Base-by-base conservation (phyloP, 37 sponge, comb jelly and placozoan species). In the Theonella swinhoei region DNA sequence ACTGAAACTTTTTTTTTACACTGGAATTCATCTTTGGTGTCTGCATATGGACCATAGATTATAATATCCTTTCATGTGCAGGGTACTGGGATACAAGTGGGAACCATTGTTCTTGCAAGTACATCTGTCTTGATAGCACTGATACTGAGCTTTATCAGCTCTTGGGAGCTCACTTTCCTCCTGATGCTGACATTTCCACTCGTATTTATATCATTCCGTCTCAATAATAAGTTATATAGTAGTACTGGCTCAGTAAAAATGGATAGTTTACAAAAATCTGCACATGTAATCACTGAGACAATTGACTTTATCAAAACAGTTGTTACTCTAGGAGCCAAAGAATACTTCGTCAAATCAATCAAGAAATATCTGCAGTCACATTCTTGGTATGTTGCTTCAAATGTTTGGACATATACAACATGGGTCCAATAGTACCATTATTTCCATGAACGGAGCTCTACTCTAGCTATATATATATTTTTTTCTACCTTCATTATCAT, bases 241-340 rank as follows among this genome's bases (percentile, higher is more conserved):
- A 94, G 94, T 0, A 62, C 77, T 23, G 30, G 86, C 11, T 58
- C 33, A 24, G 81, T 79, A 76, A 93, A 93, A 82, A 96, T 93
- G 77, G 76, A 87, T 32, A 33, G 60, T 17, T 30, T 88, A 0
- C 88, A 89, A 41, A 62, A 69, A 25, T 47, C 76, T 41, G 88
- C 89, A 0, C 28, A 86, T 80, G 75, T 78, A 31, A 77, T 87
- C 20, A 68, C 61, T 38, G 93, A 93, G 66, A 77, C 93, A 22
- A 71, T 96, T 68, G 88, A 83, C 30, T 93, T 93, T 77, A 76
- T 93, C 8, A 72, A 91, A 23, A 96, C 96, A 8, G 96, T 96
- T 28, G 91, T 41, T 0, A 23, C 80, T 0, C 91, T 96, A 5
- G 87, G 87, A 33, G 40, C 86, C 58, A 94, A 93, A 67, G 66